These are phyloP conservation scores for Arothron firmamentum DNA, from an alignment of 2,113 vertebrate genomes.

Conservation along the genomic window DNA sequence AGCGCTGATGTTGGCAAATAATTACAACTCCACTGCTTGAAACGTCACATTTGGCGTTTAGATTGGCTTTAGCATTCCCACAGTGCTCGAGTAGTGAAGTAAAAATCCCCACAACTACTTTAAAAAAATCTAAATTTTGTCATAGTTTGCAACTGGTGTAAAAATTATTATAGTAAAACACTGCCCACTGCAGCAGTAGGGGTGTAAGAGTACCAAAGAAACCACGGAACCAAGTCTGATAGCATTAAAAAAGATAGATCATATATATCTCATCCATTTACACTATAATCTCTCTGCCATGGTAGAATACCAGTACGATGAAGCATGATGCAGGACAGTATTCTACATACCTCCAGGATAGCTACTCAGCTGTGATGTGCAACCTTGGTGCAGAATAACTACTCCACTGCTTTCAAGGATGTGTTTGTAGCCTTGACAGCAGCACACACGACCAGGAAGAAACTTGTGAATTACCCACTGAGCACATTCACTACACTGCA, in stretches of 20 bases:
- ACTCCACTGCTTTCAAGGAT: background rate
- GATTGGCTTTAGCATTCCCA: background rate
- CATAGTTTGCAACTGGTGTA: too few relatives aligned
- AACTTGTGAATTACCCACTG: background rate
- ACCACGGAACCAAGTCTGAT: too few relatives aligned
- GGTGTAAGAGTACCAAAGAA: too few relatives aligned
- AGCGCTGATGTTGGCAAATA: slow-evolving; percentile 27
- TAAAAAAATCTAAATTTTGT: background rate
- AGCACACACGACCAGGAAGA: background rate
- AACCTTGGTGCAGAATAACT: background rate
- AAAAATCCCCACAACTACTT: background rate
- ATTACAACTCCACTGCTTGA: slow-evolving; percentile 10
- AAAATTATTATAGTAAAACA: too few relatives aligned
- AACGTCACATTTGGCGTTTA: background rate
- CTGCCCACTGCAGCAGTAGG: too few relatives aligned
- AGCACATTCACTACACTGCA: background rate
- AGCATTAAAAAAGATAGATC: too few relatives aligned
- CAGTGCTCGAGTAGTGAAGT: background rate
- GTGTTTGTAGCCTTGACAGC: background rate
- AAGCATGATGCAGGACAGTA: too few relatives aligned
- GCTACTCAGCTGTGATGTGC: background rate
- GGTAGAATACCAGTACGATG: too few relatives aligned
- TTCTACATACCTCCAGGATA: too few relatives aligned
- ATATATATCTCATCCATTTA: too few relatives aligned
- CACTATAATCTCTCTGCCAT: too few relatives aligned